Conservation (phyloP, 2,113 vertebrate genomes). For the Ammodytes marinus region DNA sequence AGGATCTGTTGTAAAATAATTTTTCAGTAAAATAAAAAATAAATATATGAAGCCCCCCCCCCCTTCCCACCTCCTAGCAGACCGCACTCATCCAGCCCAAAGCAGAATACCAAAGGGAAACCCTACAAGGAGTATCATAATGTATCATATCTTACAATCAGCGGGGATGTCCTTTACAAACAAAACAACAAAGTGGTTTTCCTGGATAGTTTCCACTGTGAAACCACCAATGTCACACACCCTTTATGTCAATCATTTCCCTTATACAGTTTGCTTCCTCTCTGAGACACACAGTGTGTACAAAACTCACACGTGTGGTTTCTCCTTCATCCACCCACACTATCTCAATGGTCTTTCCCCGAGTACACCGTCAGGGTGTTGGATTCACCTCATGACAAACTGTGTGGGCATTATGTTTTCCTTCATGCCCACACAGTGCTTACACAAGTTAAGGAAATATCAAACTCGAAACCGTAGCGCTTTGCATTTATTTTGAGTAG, state of each 20-base stretch:
- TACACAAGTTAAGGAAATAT: neutral
- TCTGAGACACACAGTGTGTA: neutral
- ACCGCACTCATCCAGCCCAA: too few relatives aligned
- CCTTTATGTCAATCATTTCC: slow-evolving; percentile 39
- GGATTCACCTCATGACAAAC: slow-evolving; percentile 15
- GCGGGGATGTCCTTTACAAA: slow-evolving; percentile 3
- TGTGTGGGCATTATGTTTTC: neutral
- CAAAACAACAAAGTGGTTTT: slow-evolving; percentile 39
- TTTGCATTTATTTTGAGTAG: too few relatives aligned
- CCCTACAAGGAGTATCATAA: neutral
- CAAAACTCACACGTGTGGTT: neutral
- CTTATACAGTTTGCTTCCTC: slow-evolving; percentile 37
- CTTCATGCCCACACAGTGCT: neutral
- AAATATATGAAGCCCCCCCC: too few relatives aligned
- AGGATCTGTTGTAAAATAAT: too few relatives aligned
- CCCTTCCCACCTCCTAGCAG: too few relatives aligned
- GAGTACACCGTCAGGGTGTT: neutral
- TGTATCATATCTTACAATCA: neutral
- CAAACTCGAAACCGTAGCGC: too few relatives aligned
- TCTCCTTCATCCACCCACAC: slow-evolving; percentile 5
- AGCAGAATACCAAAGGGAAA: too few relatives aligned
- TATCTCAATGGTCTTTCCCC: slow-evolving; percentile 16
- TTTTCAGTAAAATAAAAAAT: too few relatives aligned
- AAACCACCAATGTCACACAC: slow-evolving; percentile 3
- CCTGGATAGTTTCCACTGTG: slow-evolving; percentile 33